Base-by-base conservation (phyloP, 1,140 invertebrate genomes). In the Pygmarrhopalites habei region DNA sequence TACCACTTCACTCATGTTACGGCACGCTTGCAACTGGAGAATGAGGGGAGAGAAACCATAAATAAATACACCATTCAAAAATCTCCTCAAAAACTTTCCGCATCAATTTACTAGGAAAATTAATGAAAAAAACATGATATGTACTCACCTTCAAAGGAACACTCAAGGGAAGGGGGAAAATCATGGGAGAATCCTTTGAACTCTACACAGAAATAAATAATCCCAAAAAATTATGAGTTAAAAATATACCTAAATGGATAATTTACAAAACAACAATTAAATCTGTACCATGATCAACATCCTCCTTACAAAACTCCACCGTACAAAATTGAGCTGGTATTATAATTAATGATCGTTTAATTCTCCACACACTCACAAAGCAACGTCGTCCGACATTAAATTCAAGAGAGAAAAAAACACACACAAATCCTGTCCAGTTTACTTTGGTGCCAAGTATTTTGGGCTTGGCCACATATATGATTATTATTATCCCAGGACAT, bases 111-210 rank as follows among this genome's bases (percentile, higher is more conserved):
- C n/a, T n/a, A n/a, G n/a, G n/a, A n/a, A n/a, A n/a, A n/a, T n/a
- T n/a, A n/a, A n/a, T n/a, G n/a, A n/a, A n/a, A n/a, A n/a, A n/a
- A n/a, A n/a, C n/a, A n/a, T n/a, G n/a, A n/a, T 35, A 15, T 35
- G 5, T 35, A 19, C 44, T 47, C 19, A 19, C 17, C 28, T 60
- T 60, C 19, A 96, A 75, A 15, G 89, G 88, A 0, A 88, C 88
- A 17, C 88, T 86, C 28, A 92, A 78, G 14, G 93, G 92, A 62
- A 96, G 77, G 26, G 89, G 85, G 21, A 92, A 82, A 51, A 92
- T 77, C 0, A 85, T 83, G 32, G 85, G 84, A 1, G 82, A 81
- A 71, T 92, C 88, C 66, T 75, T 77, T 72, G 64, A 67, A 39
- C 56, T 67, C 65, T 67, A 49, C 39, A 30, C 7, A 57, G 3